Percentiles rank a stretch among this genome's conserved stretches.
Evolutionary conservation across 2,113 vertebrate species (phyloP).

Genomic region (Pelvicachromis taeniatus): DNA sequence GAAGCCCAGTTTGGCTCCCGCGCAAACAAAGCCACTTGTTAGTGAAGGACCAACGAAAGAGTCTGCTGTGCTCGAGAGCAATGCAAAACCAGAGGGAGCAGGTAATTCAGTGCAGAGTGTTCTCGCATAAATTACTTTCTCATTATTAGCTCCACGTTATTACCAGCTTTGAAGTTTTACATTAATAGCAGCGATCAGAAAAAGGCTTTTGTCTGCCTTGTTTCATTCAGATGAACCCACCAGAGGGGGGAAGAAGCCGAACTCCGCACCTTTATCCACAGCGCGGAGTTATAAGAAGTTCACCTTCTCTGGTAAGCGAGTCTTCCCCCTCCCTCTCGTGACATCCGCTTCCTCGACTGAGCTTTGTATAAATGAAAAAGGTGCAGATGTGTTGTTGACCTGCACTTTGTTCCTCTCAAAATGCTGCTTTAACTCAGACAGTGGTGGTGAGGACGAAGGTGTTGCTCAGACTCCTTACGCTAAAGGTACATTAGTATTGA

Average conservation of each 20-base stretch:
- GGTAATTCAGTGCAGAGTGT: constrained; percentile 15
- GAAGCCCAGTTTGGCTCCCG: constrained; percentile 60
- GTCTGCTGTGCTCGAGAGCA: neutral
- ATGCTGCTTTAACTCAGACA: constrained; percentile 47
- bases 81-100: constrained; percentile 22
- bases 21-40: constrained; percentile 53
- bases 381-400: neutral
- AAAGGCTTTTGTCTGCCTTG: neutral
- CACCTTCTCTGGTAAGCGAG: constrained; percentile 74
- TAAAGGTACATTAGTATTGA: constrained; percentile 14
- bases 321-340: neutral
- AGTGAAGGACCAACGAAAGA: constrained; percentile 25
- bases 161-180: constrained; percentile 11
- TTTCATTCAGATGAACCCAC: constrained; percentile 43
- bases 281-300: constrained; percentile 70
- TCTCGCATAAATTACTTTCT: constrained; percentile 2
- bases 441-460: constrained; percentile 17
- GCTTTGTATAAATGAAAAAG: neutral
- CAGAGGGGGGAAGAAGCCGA: constrained; percentile 54
- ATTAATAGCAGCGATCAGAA: neutral
- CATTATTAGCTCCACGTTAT: neutral
- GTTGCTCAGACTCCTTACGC: neutral
- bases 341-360: no score
- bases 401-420: neutral
- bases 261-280: constrained; percentile 43